Base-by-base conservation (phyloP, 2,797 vertebrate species). In the Furcifer pardalis region DNA sequence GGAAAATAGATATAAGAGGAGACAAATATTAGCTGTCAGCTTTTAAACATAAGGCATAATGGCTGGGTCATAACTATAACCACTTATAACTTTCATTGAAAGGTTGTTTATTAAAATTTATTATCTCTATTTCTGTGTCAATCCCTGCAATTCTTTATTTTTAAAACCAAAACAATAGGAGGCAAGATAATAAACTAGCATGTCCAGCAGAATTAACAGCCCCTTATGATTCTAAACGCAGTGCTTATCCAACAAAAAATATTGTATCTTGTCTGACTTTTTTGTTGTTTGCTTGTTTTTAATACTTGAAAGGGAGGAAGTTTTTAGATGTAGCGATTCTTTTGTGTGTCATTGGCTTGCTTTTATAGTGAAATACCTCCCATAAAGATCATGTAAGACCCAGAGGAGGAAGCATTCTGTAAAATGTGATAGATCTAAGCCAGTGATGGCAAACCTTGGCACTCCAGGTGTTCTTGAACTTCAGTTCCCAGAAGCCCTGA, bases 151-250 rank as follows among this genome's bases (percentile, higher is more conserved):
- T 65, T 69, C 42, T 37, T 69, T 69, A 35, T 66, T 52, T 66
- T 82, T 85, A 75, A 87, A 46, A 66, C 13, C 56, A 62, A 82
- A 88, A 84, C 37, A 21, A 6, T 76, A 23, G 27, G n/a, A 62
- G 35, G 8, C 2, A 59, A 66, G 12, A 17, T 78, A 59, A 32
- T 59, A 65, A 60, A 60, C 69, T 27, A 0, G 63, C 75, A 0
- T 3, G 13, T 7, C 5, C 35, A 46, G 4, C 1, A 6, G n/a
- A 42, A 73, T 80, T 90, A 46, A 84, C 13, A 73, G 56, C 7
- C 32, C 30, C 40, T 46, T 7, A 30, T 59, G 15, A 62, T 71
- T 15, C 40, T 42, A 60, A n/a, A n/a, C 23, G 60, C n/a, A 62
- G 42, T 42, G 59, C 8, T 78, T 17, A 17, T 10, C 23, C 71